A percentile compares a stretch with the other conserved stretches of the same genome.
These are phyloP conservation scores for Phocoena phocoena DNA, from an alignment of 2,113 vertebrate species.

Conservation along the genomic window DNA sequence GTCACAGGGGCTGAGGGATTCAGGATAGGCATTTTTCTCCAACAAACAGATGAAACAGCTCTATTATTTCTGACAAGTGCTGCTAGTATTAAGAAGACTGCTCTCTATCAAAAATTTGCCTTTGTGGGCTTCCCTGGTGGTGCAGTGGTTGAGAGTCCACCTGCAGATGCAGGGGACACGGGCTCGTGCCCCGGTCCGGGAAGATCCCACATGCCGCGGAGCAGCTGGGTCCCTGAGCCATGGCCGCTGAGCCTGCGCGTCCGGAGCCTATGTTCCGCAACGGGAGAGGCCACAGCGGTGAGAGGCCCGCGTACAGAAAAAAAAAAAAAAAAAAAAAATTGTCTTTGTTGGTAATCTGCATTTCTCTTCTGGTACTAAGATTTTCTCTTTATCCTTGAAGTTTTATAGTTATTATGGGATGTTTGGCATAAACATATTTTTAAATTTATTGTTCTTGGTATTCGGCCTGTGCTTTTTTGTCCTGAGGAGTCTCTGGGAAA, in stretches of 20 bases:
- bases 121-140: neutral
- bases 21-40: neutral
- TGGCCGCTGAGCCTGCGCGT: too few relatives aligned
- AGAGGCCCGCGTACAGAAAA: too few relatives aligned
- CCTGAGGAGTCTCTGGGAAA: neutral
- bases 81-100: neutral
- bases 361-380: neutral
- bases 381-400: neutral
- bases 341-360: neutral
- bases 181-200: too few relatives aligned
- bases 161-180: too few relatives aligned
- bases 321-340: too few relatives aligned
- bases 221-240: too few relatives aligned
- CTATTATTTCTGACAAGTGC: neutral
- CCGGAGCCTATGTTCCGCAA: too few relatives aligned
- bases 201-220: too few relatives aligned
- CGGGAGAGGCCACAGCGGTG: too few relatives aligned
- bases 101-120: neutral
- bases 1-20: neutral
- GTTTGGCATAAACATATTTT: neutral
- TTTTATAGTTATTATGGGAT: neutral
- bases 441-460: neutral
- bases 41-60: neutral
- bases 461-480: neutral
- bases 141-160: too few relatives aligned